Evolutionary conservation across 2,888 invertebrate species (phyloP).

Genomic region (Helobdella robusta): DNA sequence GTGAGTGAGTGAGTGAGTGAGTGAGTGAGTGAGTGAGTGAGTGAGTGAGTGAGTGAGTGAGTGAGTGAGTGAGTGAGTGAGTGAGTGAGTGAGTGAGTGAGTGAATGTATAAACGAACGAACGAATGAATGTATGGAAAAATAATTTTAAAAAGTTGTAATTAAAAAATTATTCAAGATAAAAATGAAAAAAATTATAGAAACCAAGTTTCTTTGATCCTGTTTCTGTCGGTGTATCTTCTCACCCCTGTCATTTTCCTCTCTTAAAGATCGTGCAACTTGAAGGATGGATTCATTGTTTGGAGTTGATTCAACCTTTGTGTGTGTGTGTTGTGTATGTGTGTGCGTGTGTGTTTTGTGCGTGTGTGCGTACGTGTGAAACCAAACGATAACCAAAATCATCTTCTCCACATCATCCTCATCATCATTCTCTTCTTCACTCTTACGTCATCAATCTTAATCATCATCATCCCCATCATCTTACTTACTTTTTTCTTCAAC

Average conservation of each 20-base stretch:
- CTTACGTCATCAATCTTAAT: not conserved
- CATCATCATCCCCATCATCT: slow-evolving; percentile 7
- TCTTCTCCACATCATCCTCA: not conserved
- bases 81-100: too few relatives aligned
- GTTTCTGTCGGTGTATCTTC: slow-evolving; percentile 55
- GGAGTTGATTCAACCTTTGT: slow-evolving; percentile 58
- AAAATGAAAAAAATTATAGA: too few relatives aligned
- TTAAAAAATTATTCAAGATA: too few relatives aligned
- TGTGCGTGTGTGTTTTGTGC: not conserved
- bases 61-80: too few relatives aligned
- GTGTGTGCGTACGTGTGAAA: not conserved
- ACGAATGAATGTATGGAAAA: too few relatives aligned
- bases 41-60: too few relatives aligned
- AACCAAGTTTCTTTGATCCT: slow-evolving; percentile 55
- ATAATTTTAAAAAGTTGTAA: too few relatives aligned
- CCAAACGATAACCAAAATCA: not conserved
- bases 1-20: too few relatives aligned
- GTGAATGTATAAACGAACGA: too few relatives aligned
- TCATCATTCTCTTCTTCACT: not conserved
- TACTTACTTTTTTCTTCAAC: slow-evolving; percentile 53
- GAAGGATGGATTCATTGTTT: slow-evolving; percentile 60
- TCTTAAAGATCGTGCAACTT: slow-evolving; percentile 54
- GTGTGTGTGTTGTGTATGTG: not conserved
- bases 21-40: too few relatives aligned
- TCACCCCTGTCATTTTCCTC: slow-evolving; percentile 57